Percentiles rank a stretch among this genome's conserved stretches.
Conservation (phyloP, 2,113 vertebrate species). For the Anolis carolinensis region DNA sequence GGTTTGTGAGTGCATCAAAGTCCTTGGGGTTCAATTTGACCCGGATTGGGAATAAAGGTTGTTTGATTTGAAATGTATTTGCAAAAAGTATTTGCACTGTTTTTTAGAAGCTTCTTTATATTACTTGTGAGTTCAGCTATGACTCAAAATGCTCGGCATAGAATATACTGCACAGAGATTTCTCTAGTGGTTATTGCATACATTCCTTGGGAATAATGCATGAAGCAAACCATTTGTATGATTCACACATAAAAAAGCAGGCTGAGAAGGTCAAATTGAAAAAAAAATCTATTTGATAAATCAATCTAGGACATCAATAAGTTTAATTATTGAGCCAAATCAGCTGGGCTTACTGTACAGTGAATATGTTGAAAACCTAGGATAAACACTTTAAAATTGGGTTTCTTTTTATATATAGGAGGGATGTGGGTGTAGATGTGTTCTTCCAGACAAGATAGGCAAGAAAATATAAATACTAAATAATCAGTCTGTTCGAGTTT, state of each 20-base stretch:
- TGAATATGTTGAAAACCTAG: not conserved
- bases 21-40: not conserved
- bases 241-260: not conserved
- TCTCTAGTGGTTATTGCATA: fast-evolving
- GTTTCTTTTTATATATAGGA: not conserved
- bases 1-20: not conserved
- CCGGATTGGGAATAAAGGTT: not conserved
- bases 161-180: not conserved
- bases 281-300: conserved; percentile 36
- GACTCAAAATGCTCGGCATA: not conserved
- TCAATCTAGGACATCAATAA: not conserved
- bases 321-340: not conserved
- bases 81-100: not conserved
- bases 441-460: not conserved
- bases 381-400: not conserved
- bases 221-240: not conserved
- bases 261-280: not conserved
- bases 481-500: not conserved
- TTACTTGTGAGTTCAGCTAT: not conserved
- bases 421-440: fast-evolving
- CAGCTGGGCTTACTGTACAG: not conserved
- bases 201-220: not conserved
- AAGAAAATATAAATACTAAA: not conserved
- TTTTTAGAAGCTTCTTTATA: not conserved
- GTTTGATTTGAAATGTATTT: not conserved